These are phyloP conservation scores for Penaeus indicus DNA, from an alignment of 1,140 invertebrate genomes.

Conservation along the genomic window DNA sequence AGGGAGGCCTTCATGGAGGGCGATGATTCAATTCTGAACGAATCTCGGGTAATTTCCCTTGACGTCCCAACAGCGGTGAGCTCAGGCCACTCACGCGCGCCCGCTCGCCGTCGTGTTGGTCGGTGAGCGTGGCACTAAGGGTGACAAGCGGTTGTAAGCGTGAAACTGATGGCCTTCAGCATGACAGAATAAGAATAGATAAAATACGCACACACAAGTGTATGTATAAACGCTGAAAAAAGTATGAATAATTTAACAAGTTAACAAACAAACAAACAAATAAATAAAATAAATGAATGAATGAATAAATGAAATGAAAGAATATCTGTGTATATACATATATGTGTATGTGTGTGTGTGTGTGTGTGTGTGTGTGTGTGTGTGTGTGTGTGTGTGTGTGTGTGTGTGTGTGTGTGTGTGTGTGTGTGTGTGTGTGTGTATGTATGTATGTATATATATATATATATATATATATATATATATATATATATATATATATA, in stretches of 20 bases:
- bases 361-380: neutral
- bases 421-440: no score
- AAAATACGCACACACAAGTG: neutral
- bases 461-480: no score
- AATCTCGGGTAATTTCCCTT: no score
- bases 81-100: no score
- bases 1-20: no score
- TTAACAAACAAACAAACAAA: neutral
- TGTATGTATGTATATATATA: no score
- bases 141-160: no score
- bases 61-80: no score
- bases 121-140: no score
- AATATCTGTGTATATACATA: constrained; percentile 18
- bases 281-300: neutral
- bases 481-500: no score
- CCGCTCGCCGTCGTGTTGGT: no score
- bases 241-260: neutral
- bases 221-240: neutral
- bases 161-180: neutral
- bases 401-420: neutral
- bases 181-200: neutral
- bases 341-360: neutral
- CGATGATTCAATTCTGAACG: no score
- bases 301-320: neutral
- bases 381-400: neutral